A percentile compares a stretch with the other conserved stretches of the same genome.
Evolutionary conservation across 2,113 vertebrate species (phyloP).

Genomic region (Damaliscus lunatus): DNA sequence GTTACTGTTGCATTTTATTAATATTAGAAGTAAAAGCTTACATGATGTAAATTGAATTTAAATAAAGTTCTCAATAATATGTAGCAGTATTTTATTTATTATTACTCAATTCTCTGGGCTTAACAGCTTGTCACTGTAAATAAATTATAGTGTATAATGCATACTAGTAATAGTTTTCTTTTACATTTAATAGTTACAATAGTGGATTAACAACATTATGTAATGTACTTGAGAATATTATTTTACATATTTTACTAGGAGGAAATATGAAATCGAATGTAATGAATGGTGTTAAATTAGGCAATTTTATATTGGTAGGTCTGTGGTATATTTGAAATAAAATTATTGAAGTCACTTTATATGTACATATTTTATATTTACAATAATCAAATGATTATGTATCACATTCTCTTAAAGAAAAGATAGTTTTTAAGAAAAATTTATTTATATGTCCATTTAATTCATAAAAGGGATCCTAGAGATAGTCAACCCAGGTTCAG

Average conservation of each 20-base stretch:
- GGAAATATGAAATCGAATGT: background rate
- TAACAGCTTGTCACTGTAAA: conserved; percentile 12
- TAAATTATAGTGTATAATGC: background rate
- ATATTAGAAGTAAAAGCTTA: conserved; percentile 12
- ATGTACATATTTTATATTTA: background rate
- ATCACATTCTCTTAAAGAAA: conserved; percentile 6
- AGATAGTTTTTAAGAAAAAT: background rate
- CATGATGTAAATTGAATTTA: conserved; percentile 23
- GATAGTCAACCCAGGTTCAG: background rate
- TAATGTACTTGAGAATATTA: background rate
- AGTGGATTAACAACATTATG: background rate
- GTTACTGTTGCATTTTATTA: conserved; percentile 14
- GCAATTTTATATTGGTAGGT: background rate
- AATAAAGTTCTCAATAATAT: conserved; percentile 40
- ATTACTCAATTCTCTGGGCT: background rate
- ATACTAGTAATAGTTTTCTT: background rate
- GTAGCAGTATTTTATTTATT: conserved; percentile 10
- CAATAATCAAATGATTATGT: background rate
- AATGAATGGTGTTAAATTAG: background rate
- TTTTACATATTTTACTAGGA: background rate
- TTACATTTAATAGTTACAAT: background rate
- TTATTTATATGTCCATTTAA: background rate
- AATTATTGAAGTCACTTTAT: background rate
- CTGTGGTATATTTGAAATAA: background rate
- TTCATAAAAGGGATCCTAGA: background rate